A percentile compares a stretch with the other conserved stretches of the same genome.
Evolutionary conservation across 2,888 invertebrate genomes (phyloP).

Genomic region (Synergus gifuensis): DNA sequence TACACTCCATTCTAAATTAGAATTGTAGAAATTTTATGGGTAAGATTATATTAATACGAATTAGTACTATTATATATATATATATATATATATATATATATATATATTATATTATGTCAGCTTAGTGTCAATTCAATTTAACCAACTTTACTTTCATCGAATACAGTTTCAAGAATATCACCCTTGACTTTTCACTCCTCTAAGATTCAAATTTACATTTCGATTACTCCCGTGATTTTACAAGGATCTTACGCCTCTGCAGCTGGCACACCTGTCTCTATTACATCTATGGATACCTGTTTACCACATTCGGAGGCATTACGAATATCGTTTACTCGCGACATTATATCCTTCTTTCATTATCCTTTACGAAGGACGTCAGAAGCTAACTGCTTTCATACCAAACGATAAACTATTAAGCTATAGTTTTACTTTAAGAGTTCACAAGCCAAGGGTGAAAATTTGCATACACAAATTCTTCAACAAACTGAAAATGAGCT

Average conservation of each 20-base stretch:
- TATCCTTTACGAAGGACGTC: neutral
- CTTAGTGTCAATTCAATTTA: neutral
- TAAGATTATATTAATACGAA: neutral
- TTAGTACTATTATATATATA: neutral
- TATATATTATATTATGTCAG: neutral
- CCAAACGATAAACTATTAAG: neutral
- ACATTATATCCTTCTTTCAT: constrained; percentile 1
- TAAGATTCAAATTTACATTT: neutral
- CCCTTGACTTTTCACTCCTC: neutral
- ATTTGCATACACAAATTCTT: neutral
- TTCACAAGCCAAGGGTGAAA: neutral
- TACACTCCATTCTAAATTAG: neutral
- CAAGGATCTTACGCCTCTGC: neutral
- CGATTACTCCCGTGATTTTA: constrained; percentile 2
- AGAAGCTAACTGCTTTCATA: neutral
- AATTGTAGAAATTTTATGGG: neutral
- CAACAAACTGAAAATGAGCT: neutral
- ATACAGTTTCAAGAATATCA: neutral
- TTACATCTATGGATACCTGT: constrained; percentile 9
- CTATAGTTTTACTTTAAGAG: neutral
- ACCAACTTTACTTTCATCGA: neutral
- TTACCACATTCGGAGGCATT: neutral
- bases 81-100: neutral
- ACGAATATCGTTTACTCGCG: neutral
- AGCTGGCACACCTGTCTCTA: constrained; percentile 1